Evolutionary conservation across 2,113 vertebrate genomes (phyloP).

Genomic region (Phycodurus eques): DNA sequence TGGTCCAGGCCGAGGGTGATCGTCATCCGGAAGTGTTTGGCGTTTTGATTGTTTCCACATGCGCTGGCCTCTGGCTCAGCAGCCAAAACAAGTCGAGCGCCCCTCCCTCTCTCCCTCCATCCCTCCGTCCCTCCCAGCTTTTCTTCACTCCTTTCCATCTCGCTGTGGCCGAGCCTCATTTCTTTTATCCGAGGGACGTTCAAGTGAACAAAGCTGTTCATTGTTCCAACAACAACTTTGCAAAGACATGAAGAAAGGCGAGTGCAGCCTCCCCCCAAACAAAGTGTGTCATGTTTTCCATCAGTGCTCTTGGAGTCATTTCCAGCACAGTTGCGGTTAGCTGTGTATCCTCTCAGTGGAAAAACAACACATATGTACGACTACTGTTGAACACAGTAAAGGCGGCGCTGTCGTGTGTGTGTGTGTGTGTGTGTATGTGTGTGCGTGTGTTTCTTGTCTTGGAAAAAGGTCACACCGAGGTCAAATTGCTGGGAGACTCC

Average conservation of each 20-base stretch:
- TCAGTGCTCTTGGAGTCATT: neutral
- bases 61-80: conserved; percentile 48
- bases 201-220: conserved; percentile 24
- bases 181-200: conserved; percentile 9
- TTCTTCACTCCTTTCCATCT: conserved; percentile 32
- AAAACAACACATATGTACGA: neutral
- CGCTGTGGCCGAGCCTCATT: conserved; percentile 16
- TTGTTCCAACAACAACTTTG: conserved; percentile 9
- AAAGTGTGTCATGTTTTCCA: neutral
- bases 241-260: neutral
- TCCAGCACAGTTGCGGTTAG: neutral
- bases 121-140: conserved; percentile 12
- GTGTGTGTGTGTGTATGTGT: neutral
- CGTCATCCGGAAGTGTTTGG: conserved; percentile 69
- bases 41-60: conserved; percentile 75
- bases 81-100: conserved; percentile 51
- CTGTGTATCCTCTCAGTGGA: neutral
- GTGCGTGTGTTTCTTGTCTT: neutral
- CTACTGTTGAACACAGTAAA: neutral
- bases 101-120: conserved; percentile 2
- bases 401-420: neutral
- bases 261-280: neutral
- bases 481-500: neutral
- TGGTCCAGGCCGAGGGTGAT: conserved; percentile 65
- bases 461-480: conserved; percentile 1